These are phyloP conservation scores for Onychomys leucogaster DNA, from an alignment of 2,797 vertebrate species.

Conservation along the genomic window DNA sequence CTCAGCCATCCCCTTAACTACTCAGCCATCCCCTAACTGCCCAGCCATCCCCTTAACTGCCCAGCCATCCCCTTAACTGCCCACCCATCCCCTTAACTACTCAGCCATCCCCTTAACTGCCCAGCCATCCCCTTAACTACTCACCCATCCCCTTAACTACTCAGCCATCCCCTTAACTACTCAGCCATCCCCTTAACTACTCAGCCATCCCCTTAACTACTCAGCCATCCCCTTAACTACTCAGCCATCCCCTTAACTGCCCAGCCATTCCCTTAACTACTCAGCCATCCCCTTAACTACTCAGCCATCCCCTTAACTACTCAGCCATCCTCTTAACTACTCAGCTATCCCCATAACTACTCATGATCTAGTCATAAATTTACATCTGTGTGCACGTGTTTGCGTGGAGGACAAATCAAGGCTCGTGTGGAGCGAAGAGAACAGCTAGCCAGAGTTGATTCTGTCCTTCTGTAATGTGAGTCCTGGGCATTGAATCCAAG, in stretches of 20 bases:
- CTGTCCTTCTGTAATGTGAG: background rate
- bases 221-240: background rate
- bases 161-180: background rate
- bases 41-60: too few species aligned
- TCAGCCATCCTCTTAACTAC: background rate
- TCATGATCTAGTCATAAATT: background rate
- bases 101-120: too few species aligned
- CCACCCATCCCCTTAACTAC: too few species aligned
- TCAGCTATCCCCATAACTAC: background rate
- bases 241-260: background rate
- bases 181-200: background rate
- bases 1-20: too few species aligned
- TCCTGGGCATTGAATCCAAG: background rate
- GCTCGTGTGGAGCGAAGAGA: background rate
- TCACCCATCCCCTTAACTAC: background rate
- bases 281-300: too few species aligned
- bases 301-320: background rate
- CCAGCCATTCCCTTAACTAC: too few species aligned
- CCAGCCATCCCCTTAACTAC: background rate
- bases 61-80: too few species aligned
- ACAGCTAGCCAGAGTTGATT: background rate
- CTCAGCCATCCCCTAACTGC: too few species aligned
- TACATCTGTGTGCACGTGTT: background rate
- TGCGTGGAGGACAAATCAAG: background rate
- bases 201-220: background rate